Base-by-base conservation (phyloP, 2,797 vertebrate species). In the Centropyge bicolor region DNA sequence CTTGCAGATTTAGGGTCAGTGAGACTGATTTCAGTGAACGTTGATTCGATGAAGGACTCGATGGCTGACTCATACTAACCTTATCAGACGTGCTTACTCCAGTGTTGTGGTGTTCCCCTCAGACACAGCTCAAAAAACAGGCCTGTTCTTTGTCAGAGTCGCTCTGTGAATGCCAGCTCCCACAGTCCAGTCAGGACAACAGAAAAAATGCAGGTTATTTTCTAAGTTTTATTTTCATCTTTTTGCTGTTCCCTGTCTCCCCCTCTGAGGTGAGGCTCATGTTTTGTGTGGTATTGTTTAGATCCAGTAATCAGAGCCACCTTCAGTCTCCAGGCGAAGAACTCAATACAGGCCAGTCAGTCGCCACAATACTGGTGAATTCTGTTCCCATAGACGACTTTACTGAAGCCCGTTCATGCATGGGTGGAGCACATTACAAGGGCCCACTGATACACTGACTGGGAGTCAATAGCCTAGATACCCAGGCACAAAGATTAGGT, bases 231-330 rank as follows among this genome's bases (percentile, higher is more conserved):
- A 49, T 13, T 57, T 49, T 64, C 4, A 20, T 17, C 3, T 17
- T 43, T 72, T 54, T 69, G 45, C 27, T n/a, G 4, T 48, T 63
- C 31, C 35, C 55, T 59, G 55, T 76, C n/a, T 70, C 52, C 14
- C 24, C n/a, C 27, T 36, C 14, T 5, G 49, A 71, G 61, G 36
- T 14, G 31, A 74, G 61, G 64, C 61, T 85, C 82, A 74, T 85
- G 79, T 90, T 74, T 80, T 89, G 60, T 69, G 63, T 74, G 48
- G 41, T 72, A 71, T 88, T 90, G 86, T 92, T 86, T 19, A 62
- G 71, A 59, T 22, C 8, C 38, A 71, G 91, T 90, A 92, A 92
- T 83, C 78, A 68, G 85, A 93, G 75, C 62, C 77, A 12, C 70
- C 43, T 38, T 80, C 63, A 48, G 78, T 91, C 90, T 89, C 85